Evolutionary conservation across 2,797 vertebrate species (phyloP), one percentile per base, ranked within the genome.

Genomic region (Scomberomorus guttatus): DNA sequence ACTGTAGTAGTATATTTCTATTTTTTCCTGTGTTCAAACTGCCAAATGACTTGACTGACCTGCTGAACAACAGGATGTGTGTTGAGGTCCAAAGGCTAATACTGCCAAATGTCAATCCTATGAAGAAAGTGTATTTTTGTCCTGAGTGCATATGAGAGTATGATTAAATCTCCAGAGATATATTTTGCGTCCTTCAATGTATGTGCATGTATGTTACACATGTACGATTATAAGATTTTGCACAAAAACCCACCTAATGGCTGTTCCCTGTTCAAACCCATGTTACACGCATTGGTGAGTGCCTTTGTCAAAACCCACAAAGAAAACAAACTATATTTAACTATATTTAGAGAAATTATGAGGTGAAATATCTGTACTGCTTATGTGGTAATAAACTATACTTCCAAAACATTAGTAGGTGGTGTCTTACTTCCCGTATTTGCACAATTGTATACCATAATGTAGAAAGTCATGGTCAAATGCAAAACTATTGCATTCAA

Each of bases 281-380:
- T 89, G 82, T 86, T 83, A 85, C 75, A 90, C 80, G 2, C 81
- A 85, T 79, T 89, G 82, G 81, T 89, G 83, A 92, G 93, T 94
- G 93, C 92, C 93, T 95, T 94, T 92, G 86, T 92, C 77, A 84
- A 85, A 89, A 75, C 85, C 80, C 76, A 85, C 72, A 73, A 83
- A 82, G 64, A 77, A 82, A 80, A 85, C n/a, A 60, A 79, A 76
- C 7, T 86, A 85, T 86, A 84, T 82, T 85, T 90, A 80, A 87
- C 79, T 82, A 86, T 78, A 83, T 82, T 84, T 90, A 87, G 77
- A 90, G 51, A 83, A 52, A 86, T 64, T 54, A 70, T 62, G 11
- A 72, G 14, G 66, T 86, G 25, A 86, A 82, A 83, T 80, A 75
- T 64, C 44, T 83, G 79, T 91, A 77, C 71, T 81, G 74, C 55